A percentile compares a stretch with the other conserved stretches of the same genome.
phyloP scores from a whole-genome alignment of 2,797 vertebrate genomes.

The Corythornis leucogaster region DNA sequence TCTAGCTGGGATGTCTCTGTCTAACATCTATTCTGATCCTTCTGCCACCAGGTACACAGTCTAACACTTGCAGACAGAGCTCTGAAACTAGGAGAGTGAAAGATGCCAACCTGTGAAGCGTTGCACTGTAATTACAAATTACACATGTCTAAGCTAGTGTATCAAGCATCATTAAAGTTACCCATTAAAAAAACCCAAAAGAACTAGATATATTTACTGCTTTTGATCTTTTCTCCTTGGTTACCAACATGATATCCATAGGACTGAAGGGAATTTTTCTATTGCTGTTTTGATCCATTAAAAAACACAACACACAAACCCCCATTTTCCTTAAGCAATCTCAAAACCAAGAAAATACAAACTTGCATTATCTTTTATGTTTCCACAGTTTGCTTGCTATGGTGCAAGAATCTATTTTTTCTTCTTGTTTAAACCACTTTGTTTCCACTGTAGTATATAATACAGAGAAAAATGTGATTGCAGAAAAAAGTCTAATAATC shows the following conservation, averaged over 20 bases:
- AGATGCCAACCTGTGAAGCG: not conserved
- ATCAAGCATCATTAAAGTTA: not conserved
- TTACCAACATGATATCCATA: constrained; percentile 30
- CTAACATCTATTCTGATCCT: not conserved
- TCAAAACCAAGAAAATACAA: not conserved
- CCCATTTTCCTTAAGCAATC: not conserved
- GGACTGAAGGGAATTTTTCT: not conserved
- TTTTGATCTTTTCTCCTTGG: not conserved
- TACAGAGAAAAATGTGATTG: not conserved
- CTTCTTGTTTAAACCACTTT: not conserved
- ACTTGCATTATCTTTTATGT: constrained; percentile 5
- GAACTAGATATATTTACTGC: not conserved
- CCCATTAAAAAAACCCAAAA: constrained; percentile 11
- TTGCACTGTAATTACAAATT: constrained; percentile 18
- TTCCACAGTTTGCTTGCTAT: not conserved
- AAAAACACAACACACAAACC: not conserved
- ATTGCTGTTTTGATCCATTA: constrained; percentile 15
- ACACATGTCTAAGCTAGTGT: not conserved
- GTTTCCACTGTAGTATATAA: not conserved
- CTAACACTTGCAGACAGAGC: not conserved
- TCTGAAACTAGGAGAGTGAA: not conserved
- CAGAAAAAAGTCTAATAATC: not conserved
- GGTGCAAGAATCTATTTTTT: not conserved
- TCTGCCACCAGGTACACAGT: not conserved
- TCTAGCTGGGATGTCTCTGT: not conserved